Evolutionary conservation across 2,797 vertebrate genomes (phyloP).

Genomic region (Arctocebus calabarensis): DNA sequence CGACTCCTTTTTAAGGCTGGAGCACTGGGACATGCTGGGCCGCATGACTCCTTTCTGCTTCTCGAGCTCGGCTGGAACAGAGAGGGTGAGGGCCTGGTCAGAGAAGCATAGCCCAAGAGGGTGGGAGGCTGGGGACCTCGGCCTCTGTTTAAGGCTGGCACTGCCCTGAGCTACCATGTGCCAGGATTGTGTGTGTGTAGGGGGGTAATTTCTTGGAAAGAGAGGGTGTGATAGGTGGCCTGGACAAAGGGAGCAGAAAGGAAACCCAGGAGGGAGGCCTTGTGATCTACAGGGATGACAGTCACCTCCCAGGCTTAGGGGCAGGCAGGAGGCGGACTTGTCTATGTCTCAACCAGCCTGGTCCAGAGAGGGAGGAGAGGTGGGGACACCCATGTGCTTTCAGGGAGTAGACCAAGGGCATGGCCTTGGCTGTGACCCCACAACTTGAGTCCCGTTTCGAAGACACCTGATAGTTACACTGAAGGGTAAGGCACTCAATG

Average conservation of each 20-base stretch:
- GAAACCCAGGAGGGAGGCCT: background rate
- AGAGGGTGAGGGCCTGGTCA: background rate
- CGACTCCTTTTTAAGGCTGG: conserved; percentile 94
- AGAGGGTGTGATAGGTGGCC: background rate
- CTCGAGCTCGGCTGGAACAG: conserved; percentile 94
- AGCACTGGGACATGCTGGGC: conserved; percentile 95
- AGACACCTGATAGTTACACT: fast-evolving
- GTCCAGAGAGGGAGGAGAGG: background rate
- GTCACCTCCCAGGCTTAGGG: background rate
- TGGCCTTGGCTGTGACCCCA: background rate
- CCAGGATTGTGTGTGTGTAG: background rate
- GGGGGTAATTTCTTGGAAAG: background rate
- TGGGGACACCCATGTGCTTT: background rate
- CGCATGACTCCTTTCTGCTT: conserved; percentile 97
- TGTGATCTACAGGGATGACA: background rate
- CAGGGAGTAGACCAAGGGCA: background rate
- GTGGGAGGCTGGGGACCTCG: fast-evolving
- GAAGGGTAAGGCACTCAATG: background rate
- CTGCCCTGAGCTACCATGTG: background rate
- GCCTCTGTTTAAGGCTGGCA: background rate
- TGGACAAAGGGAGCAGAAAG: background rate
- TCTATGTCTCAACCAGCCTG: no score
- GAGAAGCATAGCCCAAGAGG: fast-evolving
- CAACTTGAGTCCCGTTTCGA: no score
- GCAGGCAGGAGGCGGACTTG: background rate